phyloP scores from a whole-genome alignment of 2,797 vertebrate species.

The Hemibagrus guttatus region DNA sequence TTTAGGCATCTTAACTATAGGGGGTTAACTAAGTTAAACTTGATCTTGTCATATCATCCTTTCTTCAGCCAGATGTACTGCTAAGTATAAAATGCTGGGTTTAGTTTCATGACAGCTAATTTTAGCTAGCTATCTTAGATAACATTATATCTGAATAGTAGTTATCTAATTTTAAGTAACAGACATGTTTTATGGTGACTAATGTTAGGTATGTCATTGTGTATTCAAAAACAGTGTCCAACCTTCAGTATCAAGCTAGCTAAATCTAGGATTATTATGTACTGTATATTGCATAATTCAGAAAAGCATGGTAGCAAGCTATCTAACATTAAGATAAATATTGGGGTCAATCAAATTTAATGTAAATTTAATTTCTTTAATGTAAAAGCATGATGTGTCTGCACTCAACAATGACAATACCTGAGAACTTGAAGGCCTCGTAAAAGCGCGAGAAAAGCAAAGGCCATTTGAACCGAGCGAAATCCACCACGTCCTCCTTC shows the following conservation, averaged over 20 bases:
- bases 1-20: neutral
- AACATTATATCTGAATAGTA: neutral
- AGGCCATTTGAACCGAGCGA: conserved; percentile 96
- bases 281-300: neutral
- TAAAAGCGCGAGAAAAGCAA: conserved; percentile 98
- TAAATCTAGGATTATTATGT: neutral
- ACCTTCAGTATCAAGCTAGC: neutral
- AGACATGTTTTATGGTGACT: neutral
- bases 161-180: neutral
- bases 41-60: neutral
- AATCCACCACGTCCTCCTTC: conserved; percentile 96
- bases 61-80: neutral
- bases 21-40: too few relatives aligned
- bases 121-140: neutral
- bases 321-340: neutral
- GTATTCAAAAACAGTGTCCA: neutral
- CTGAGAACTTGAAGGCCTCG: conserved; percentile 96
- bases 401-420: conserved; percentile 64
- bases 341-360: neutral
- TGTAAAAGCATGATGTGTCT: neutral
- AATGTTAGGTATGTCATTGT: neutral
- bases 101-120: neutral
- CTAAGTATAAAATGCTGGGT: neutral
- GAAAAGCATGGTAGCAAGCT: neutral
- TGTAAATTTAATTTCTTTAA: neutral